Evolutionary conservation across 2,113 vertebrate species (phyloP), one percentile per base, ranked within the genome.

Genomic region (Grammomys dolichurus): DNA sequence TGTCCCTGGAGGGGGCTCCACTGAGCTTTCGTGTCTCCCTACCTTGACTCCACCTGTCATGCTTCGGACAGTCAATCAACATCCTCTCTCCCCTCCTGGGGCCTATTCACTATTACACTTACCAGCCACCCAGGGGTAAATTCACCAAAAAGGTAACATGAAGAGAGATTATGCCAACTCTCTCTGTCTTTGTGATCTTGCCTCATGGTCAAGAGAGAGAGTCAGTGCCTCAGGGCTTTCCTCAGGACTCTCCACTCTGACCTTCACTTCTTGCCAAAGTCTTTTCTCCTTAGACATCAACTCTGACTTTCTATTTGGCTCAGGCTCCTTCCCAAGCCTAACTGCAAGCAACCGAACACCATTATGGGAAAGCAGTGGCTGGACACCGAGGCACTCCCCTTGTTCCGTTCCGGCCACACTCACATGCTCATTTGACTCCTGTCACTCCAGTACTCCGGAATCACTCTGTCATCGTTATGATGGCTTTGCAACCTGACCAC

Each of bases 161-260:
- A 26, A 51, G 11, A 70, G n/a, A 51, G 36, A 43, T 46, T 3
- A 36, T 0, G 0, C 14, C 22, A 13, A 43, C 13, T 14, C 69
- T 36, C 10, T 19, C 7, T 81, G 72, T 82, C 48, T 51, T 36
- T 72, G 3, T 1, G 17, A 76, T 16, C 7, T 36, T 72, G 26
- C 6, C 43, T 65, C n/a, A 40, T 0, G 36, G 11, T 5, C 67
- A 13, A 69, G 31, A 33, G 65, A 20, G 14, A 26, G 16, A 33
- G 36, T 58, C 36, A 75, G 31, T 22, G n/a, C 36, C 77, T 31
- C 31, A 40, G 58, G 9, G 26, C 56, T 75, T 22, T 63, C 67
- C 48, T 70, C 31, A 14, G 77, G 28, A 33, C 51, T 60, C 48
- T 67, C 48, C 31, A 2, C 12, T 14, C 28, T 43, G 19, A 63